Evolutionary conservation across 2,113 vertebrate species (phyloP).

Genomic region (Pelecanoides urinatrix): DNA sequence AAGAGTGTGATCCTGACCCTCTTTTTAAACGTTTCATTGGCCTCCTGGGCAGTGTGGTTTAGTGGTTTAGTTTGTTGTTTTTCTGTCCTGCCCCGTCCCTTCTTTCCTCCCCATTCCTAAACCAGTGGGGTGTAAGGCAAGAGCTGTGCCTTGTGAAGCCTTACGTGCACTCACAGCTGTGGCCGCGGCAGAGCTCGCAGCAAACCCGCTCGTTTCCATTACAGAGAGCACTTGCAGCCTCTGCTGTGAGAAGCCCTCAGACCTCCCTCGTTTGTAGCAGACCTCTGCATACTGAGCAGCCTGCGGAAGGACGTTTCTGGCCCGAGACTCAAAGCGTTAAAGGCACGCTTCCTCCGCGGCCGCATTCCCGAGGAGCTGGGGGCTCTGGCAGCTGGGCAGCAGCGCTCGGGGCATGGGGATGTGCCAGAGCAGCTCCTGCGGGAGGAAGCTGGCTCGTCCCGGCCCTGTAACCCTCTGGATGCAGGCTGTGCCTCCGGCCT

Average conservation of each 20-base stretch:
- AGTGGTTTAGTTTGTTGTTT: not conserved
- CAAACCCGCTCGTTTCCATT: not conserved
- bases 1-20: not conserved
- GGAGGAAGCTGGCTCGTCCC: slow-evolving; percentile 37
- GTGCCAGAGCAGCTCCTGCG: slow-evolving; percentile 26
- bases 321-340: slow-evolving; percentile 6
- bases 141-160: not conserved
- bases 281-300: not conserved
- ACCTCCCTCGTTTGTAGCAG: not conserved
- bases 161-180: not conserved
- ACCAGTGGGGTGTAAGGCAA: not conserved
- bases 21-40: not conserved
- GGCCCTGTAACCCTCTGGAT: not conserved
- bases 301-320: not conserved
- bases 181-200: not conserved
- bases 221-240: not conserved
- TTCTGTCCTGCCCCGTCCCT: not conserved
- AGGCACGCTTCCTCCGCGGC: not conserved
- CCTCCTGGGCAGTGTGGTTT: not conserved
- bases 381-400: slow-evolving; percentile 36
- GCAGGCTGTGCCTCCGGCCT: not conserved
- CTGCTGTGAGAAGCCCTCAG: not conserved
- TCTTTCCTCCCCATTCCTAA: not conserved
- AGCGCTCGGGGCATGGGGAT: not conserved
- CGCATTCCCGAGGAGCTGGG: not conserved